Evolutionary conservation across 2,888 invertebrate species (phyloP).

Genomic region (Syrista parreyssii): DNA sequence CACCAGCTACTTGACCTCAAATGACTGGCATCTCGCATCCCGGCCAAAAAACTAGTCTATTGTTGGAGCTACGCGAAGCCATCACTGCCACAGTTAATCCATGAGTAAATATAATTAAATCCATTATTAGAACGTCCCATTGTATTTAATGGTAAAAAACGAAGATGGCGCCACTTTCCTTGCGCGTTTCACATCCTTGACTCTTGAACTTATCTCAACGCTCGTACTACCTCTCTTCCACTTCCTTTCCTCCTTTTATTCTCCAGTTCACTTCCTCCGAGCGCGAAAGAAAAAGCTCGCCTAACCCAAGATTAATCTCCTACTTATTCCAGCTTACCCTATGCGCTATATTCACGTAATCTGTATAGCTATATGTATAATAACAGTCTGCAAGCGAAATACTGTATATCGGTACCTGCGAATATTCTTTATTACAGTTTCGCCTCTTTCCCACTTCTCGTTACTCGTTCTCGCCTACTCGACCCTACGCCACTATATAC

Average conservation of each 20-base stretch:
- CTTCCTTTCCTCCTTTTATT: constrained; percentile 37
- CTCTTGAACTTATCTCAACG: constrained; percentile 10
- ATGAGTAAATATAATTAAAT: constrained; percentile 30
- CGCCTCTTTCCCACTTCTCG: not conserved
- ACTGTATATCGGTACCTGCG: not conserved
- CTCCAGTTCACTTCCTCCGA: constrained; percentile 34
- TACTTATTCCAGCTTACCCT: not conserved
- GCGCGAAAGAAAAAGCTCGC: constrained; percentile 21
- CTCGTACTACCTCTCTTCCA: constrained; percentile 22
- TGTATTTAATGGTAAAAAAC: not conserved
- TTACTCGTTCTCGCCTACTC: not conserved
- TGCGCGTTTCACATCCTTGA: not conserved
- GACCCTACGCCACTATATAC: not conserved
- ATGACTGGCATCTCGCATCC: constrained; percentile 16
- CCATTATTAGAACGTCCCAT: constrained; percentile 5
- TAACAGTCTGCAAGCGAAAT: not conserved
- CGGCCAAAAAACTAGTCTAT: constrained; percentile 21
- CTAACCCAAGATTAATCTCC: constrained; percentile 21
- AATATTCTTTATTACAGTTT: not conserved
- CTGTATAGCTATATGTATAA: not conserved
- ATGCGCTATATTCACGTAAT: not conserved
- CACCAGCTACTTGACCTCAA: constrained; percentile 13
- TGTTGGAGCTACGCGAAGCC: constrained; percentile 16
- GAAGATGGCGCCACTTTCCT: not conserved
- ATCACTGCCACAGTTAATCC: constrained; percentile 14